Evolutionary conservation across 1,140 invertebrate species (phyloP).

Genomic region (Platorchestia sp.): DNA sequence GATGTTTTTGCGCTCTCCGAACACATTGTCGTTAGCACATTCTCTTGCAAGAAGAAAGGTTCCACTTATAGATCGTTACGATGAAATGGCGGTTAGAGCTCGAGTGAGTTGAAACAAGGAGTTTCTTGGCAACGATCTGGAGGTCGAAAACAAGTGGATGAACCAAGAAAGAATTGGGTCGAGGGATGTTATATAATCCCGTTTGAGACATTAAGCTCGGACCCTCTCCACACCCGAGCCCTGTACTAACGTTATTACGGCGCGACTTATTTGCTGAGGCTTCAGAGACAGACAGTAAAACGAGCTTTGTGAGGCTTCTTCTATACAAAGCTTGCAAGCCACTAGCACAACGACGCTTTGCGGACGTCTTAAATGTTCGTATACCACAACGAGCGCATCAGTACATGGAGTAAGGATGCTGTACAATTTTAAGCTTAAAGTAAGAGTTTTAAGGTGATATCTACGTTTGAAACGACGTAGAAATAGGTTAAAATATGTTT

Average conservation of each 20-base stretch:
- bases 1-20: background rate
- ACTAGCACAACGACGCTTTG: background rate
- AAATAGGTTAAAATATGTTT: too few species aligned
- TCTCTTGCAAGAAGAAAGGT: background rate
- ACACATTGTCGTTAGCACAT: background rate
- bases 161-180: background rate
- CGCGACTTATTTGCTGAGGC: slow-evolving; percentile 39
- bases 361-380: background rate
- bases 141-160: background rate
- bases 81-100: background rate
- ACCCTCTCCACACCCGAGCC: slow-evolving; percentile 25
- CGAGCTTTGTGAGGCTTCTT: slow-evolving; percentile 23
- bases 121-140: background rate
- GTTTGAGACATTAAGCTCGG: slow-evolving; percentile 30
- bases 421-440: background rate
- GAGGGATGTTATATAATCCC: slow-evolving; percentile 31
- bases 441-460: background rate
- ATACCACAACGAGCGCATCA: background rate
- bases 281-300: slow-evolving; percentile 39
- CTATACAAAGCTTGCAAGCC: background rate
- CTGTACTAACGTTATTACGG: slow-evolving; percentile 42
- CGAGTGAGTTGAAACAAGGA: background rate
- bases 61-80: background rate
- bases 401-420: background rate
- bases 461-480: too few species aligned